phyloP scores from a whole-genome alignment of 2,113 vertebrate genomes.

The Caloenas nicobarica region DNA sequence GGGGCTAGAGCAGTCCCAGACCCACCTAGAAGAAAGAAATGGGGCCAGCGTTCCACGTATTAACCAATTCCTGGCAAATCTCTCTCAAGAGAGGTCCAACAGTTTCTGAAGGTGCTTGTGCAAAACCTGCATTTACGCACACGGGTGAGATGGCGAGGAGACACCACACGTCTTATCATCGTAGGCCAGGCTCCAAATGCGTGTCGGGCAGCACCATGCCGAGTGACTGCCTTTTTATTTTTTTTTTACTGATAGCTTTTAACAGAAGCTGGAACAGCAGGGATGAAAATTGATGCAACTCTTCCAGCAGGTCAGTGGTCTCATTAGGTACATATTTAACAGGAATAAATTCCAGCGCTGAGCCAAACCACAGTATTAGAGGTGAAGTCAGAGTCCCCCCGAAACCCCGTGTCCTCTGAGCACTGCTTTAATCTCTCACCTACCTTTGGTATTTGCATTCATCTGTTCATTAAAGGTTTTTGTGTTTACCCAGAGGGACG shows the following conservation, averaged over 20 bases:
- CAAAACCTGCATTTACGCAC: neutral
- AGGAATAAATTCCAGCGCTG: neutral
- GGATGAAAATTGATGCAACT: neutral
- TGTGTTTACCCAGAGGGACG: neutral
- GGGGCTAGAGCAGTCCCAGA: neutral
- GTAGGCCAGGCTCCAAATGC: neutral
- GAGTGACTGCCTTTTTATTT: neutral
- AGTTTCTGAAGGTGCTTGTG: neutral
- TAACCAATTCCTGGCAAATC: neutral
- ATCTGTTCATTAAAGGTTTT: neutral
- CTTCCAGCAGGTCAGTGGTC: neutral
- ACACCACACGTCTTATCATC: neutral
- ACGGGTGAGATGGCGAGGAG: neutral
- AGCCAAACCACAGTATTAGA: neutral
- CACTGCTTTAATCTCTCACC: neutral
- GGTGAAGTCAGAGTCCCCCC: neutral
- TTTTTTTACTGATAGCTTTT: neutral
- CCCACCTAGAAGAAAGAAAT: neutral
- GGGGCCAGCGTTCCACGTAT: neutral
- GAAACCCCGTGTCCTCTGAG: neutral
- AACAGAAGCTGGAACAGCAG: neutral
- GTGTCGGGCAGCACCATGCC: neutral
- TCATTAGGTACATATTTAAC: slow-evolving; percentile 23
- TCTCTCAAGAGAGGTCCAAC: neutral
- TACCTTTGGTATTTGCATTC: neutral